Base-by-base conservation (phyloP, 1,140 invertebrate species). In the Coboldia fuscipes region DNA sequence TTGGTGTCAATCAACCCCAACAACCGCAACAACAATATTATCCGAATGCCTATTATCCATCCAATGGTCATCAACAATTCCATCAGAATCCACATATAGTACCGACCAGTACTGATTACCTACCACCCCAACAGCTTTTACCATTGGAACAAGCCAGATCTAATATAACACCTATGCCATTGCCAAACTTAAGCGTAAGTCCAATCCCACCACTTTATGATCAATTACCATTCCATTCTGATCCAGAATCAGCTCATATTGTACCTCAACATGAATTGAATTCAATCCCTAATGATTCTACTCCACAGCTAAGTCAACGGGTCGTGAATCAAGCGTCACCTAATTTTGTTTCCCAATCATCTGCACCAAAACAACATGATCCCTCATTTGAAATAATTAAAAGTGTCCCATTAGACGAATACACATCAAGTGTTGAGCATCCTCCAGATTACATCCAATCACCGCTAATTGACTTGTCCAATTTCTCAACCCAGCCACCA, bases 371-470 rank as follows among this genome's bases (percentile, higher is more conserved):
- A 50, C 39, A 34, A 22, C 35, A 36, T 3, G 37, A 46, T 8
- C 41, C 15, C 45, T 30, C 43, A n/a, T n/a, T 70, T 30, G 58
- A 69, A 41, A 58, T 72, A 21, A 51, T 61, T 28, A 61, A 66
- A 39, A 72, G 70, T 48, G 54, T 72, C 34, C 62, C 66, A 30
- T 35, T 72, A 20, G 64, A 60, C 12, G 68, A 72, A 42, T 72
- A 61, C 44, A 57, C 68, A 10, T 66, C 70, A 24, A 65, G 66
- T 13, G 54, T 74, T 38, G 69, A 74, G 41, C 70, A 74, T 53
- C 70, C 70, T 7, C 56, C 67, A 12, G 65, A 62, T 26, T 52
- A 67, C 31, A 61, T 71, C 30, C 63, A 70, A 40, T 70, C 70
- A 21, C 68, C 69, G 35, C 41, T 71, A 18, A 60, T 72, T 23